Conservation (phyloP, 2,113 vertebrate species). For the Rana temporaria region DNA sequence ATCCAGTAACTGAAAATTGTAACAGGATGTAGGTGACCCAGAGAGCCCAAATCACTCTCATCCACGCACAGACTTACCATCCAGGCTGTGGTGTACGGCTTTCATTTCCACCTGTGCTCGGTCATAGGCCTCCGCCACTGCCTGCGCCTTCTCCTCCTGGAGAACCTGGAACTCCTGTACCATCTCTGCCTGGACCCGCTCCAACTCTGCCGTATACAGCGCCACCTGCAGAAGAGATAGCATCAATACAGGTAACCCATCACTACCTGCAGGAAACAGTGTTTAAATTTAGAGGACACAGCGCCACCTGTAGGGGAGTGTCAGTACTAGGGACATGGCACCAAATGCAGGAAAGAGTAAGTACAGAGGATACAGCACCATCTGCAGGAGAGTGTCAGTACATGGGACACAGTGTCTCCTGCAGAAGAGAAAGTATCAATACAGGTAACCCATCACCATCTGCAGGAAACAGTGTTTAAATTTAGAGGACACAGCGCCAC, state of each 20-base stretch:
- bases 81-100: slow-evolving; percentile 93
- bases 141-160: slow-evolving; percentile 93
- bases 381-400: too few species aligned
- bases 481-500: too few species aligned
- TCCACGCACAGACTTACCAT: slow-evolving; percentile 74
- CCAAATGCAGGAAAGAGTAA: too few species aligned
- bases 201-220: slow-evolving; percentile 89
- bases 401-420: slow-evolving; percentile 79
- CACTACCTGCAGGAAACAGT: too few species aligned
- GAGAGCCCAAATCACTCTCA: background rate
- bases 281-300: too few species aligned
- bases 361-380: too few species aligned
- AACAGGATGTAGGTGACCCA: background rate
- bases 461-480: too few species aligned
- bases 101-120: slow-evolving; percentile 95
- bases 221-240: slow-evolving; percentile 72
- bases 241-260: background rate
- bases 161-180: slow-evolving; percentile 90
- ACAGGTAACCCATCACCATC: background rate
- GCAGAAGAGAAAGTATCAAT: background rate
- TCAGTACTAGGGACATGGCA: too few species aligned
- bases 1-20: background rate
- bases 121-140: slow-evolving; percentile 91
- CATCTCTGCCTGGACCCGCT: slow-evolving; percentile 86
- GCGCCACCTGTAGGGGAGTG: too few species aligned